These are phyloP conservation scores for Malurus alboscapulatus DNA, from an alignment of 2,113 vertebrate species.

Conservation along the genomic window DNA sequence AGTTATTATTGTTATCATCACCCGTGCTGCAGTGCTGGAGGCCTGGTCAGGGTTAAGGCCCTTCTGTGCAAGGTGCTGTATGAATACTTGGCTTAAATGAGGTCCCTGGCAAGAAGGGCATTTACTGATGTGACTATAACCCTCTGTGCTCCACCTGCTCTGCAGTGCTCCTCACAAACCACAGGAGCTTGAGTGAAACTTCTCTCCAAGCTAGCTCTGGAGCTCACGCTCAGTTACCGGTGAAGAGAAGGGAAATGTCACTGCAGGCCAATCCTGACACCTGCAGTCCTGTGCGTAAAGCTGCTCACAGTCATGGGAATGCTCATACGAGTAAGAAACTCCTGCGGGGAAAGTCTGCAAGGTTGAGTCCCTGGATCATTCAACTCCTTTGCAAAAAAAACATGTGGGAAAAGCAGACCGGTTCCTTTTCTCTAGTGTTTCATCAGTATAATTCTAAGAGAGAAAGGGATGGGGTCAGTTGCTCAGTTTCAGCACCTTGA, in stretches of 20 bases:
- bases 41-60: not conserved
- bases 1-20: not conserved
- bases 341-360: not conserved
- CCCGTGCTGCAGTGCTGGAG: not conserved
- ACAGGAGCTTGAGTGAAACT: not conserved
- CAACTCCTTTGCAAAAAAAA: constrained; percentile 18
- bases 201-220: not conserved
- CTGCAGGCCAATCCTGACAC: not conserved
- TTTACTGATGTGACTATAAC: not conserved
- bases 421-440: not conserved
- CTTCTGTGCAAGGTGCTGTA: not conserved
- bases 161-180: not conserved
- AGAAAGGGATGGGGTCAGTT: not conserved
- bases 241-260: not conserved
- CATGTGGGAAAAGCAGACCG: not conserved
- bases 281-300: constrained; percentile 8
- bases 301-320: constrained; percentile 38
- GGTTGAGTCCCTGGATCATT: not conserved
- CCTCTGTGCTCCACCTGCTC: not conserved
- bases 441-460: not conserved
- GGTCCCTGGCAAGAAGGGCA: not conserved
- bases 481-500: not conserved
- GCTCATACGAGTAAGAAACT: not conserved
- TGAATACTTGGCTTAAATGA: not conserved
- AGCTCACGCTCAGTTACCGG: not conserved